These are phyloP conservation scores for Parauchenoglanis punctatus DNA, from an alignment of 2,797 vertebrate species.

Conservation along the genomic window DNA sequence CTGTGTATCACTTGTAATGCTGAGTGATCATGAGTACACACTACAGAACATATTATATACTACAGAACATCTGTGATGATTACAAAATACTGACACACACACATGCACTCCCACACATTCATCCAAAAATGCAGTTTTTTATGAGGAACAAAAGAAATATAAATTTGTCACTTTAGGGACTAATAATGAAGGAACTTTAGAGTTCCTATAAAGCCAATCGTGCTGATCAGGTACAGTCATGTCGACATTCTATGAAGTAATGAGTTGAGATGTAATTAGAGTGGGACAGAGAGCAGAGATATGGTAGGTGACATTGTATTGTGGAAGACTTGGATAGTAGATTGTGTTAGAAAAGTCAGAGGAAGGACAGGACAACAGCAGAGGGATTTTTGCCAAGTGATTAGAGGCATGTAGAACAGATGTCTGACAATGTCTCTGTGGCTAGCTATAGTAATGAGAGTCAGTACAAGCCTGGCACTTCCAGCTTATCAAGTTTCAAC, in stretches of 20 bases:
- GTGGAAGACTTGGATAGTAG: slow-evolving; percentile 8
- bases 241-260: slow-evolving; percentile 33
- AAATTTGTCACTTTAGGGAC: background rate
- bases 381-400: slow-evolving; percentile 46
- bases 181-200: slow-evolving; percentile 16
- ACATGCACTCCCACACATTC: slow-evolving; percentile 25
- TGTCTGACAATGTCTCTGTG: slow-evolving; percentile 35
- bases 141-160: background rate
- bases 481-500: slow-evolving; percentile 34
- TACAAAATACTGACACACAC: background rate
- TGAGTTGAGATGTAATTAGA: slow-evolving; percentile 39
- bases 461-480: slow-evolving; percentile 25
- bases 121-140: slow-evolving; percentile 7
- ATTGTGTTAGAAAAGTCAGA: slow-evolving; percentile 34
- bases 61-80: slow-evolving; percentile 11
- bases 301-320: slow-evolving; percentile 39
- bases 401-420: slow-evolving; percentile 48
- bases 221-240: slow-evolving; percentile 34
- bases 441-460: slow-evolving; percentile 27
- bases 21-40: background rate
- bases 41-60: slow-evolving; percentile 18
- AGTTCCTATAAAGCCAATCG: slow-evolving; percentile 7
- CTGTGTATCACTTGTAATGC: slow-evolving; percentile 24
- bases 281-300: slow-evolving; percentile 26
- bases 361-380: slow-evolving; percentile 29